Evolutionary conservation across 2,797 vertebrate species (phyloP), one percentile per base, ranked within the genome.

Genomic region (Sphenopsis melanotis): DNA sequence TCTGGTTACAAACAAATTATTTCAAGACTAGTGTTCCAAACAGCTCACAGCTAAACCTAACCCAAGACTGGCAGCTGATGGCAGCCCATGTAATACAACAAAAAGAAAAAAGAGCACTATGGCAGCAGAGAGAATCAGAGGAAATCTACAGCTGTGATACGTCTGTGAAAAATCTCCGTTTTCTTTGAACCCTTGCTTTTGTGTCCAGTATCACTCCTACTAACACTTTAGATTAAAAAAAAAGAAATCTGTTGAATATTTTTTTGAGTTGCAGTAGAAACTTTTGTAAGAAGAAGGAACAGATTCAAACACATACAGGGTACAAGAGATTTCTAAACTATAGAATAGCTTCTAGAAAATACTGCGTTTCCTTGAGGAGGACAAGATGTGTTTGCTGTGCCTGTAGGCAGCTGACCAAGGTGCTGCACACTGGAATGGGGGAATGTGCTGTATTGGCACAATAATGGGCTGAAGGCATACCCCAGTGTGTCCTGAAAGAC

Each of bases 1-100:
- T 90, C 64, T 84, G 47, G 82, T 90, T 56, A 49, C 47, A 46
- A 47, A 49, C 23, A 57, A 70, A 82, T 90, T 89, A 80, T 74
- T 95, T 96, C 61, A 94, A 94, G 81, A 89, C 36, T 46, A 42
- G 23, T 42, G 50, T 92, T 82, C 83, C 76, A 74, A 66, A 83
- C 0, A 90, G 55, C 63, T 95, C 83, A 87, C 72, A 88, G 84
- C 47, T 93, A 63, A 96, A 89, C 41, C 23, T 70, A 89, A 93
- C 26, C 52, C 29, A 75, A 69, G 36, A 84, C 36, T 57, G 68
- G 76, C 70, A 85, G 66, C 53, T 95, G 68, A 87, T 68, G 47
- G 94, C 87, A 93, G 59, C 61, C 46, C 34, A 26, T 20, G 11
- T 82, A 94, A 81, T 36, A 76, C 41, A 79, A 61, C 50, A 82